A percentile compares a stretch with the other conserved stretches of the same genome.
Conservation (phyloP, 2,797 vertebrate genomes). For the Coluber constrictor region DNA sequence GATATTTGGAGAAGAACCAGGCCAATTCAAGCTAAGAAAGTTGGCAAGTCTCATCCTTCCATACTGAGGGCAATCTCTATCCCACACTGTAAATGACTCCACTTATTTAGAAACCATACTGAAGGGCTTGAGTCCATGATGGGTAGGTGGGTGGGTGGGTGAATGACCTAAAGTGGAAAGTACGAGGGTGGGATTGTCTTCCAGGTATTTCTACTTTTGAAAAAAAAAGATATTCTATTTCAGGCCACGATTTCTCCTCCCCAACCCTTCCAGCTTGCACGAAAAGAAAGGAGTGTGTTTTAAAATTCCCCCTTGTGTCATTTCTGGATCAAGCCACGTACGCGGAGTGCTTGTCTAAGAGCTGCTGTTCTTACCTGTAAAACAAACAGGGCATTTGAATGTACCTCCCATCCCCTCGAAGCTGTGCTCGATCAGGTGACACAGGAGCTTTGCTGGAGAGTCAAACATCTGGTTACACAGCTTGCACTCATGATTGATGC, state of each 20-base stretch:
- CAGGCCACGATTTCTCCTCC: conserved; percentile 40
- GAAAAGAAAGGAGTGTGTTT: conserved; percentile 55
- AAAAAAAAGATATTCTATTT: conserved; percentile 17
- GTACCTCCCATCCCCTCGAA: conserved; percentile 99
- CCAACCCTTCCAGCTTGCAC: not conserved
- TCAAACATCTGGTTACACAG: conserved; percentile 99
- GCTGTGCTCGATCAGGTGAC: conserved; percentile 99
- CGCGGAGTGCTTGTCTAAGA: conserved; percentile 52
- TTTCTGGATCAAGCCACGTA: conserved; percentile 62
- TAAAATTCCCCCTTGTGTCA: conserved; percentile 59
- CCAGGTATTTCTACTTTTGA: too few relatives aligned
- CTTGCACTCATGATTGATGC: conserved; percentile 99
- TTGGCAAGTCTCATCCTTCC: not conserved
- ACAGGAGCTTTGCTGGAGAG: conserved; percentile 98
- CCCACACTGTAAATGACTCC: not conserved
- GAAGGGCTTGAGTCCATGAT: not conserved
- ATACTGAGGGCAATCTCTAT: not conserved
- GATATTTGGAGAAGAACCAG: not conserved
- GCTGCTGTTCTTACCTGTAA: conserved; percentile 89
- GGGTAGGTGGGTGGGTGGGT: conserved; percentile 1
- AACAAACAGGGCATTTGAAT: conserved; percentile 99
- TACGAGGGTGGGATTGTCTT: not conserved
- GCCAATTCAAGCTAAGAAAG: not conserved
- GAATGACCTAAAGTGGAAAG: rapidly evolving
- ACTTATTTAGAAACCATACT: not conserved